phyloP scores from a whole-genome alignment of 2,797 vertebrate species.

The Pelochelys cantorii region DNA sequence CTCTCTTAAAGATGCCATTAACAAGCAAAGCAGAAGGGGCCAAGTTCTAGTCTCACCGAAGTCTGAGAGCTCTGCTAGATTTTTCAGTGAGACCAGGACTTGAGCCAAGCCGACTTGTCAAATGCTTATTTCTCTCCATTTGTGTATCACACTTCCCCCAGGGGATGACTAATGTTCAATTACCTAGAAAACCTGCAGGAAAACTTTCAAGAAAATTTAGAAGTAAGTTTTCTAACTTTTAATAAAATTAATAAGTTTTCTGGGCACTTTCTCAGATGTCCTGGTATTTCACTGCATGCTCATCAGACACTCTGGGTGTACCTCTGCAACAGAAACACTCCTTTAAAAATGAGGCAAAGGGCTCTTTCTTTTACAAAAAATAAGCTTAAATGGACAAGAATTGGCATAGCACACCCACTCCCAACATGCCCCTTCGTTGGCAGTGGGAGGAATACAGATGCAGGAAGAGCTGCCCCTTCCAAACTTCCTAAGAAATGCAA shows the following conservation, averaged over 20 bases:
- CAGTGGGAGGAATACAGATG: neutral
- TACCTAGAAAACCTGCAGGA: slow-evolving; percentile 3
- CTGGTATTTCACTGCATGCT: slow-evolving; percentile 11
- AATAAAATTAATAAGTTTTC: slow-evolving; percentile 39
- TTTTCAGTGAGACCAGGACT: slow-evolving; percentile 48
- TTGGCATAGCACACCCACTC: neutral
- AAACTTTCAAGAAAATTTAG: slow-evolving; percentile 53
- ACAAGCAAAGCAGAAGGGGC: slow-evolving; percentile 60
- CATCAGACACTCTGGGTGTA: neutral
- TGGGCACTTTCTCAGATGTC: slow-evolving; percentile 40
- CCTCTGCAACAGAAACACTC: neutral
- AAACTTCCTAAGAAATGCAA: neutral
- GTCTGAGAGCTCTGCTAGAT: slow-evolving; percentile 41
- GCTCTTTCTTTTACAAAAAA: fast-evolving
- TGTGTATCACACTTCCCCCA: neutral
- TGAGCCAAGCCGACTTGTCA: slow-evolving; percentile 27
- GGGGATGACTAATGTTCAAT: slow-evolving; percentile 45
- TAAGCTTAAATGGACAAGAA: neutral
- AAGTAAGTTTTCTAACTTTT: slow-evolving; percentile 50
- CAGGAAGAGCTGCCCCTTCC: neutral
- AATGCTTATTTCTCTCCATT: slow-evolving; percentile 45
- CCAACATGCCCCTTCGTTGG: neutral
- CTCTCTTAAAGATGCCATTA: slow-evolving; percentile 34
- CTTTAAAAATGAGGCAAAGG: neutral
- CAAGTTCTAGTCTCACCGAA: slow-evolving; percentile 53